A percentile compares a stretch with the other conserved stretches of the same genome.
Evolutionary conservation across 2,888 invertebrate genomes (phyloP).

Genomic region (Zygothrica quintamaculata): DNA sequence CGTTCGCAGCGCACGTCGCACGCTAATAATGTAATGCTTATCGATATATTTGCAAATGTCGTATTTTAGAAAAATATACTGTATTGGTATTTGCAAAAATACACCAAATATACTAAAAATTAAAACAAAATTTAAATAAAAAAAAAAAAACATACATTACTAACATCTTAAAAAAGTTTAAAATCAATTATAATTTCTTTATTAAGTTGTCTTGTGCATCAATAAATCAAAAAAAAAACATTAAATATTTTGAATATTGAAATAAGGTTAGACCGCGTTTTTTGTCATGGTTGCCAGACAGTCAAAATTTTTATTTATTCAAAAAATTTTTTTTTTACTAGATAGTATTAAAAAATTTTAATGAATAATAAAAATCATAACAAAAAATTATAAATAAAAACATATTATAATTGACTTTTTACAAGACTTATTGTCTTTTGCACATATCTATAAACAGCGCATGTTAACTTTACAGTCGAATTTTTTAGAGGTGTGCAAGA

Average conservation of each 20-base stretch:
- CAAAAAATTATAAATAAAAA: no score
- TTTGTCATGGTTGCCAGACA: not conserved
- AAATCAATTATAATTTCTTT: not conserved
- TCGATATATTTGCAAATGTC: slow-evolving; percentile 40
- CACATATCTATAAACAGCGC: no score
- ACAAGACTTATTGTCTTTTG: no score
- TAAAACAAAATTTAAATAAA: not conserved
- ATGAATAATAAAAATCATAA: no score
- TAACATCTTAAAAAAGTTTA: not conserved
- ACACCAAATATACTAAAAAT: slow-evolving; percentile 14
- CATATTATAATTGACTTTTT: no score
- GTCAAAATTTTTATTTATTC: not conserved
- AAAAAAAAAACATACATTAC: not conserved
- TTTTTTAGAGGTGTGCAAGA: slow-evolving; percentile 24
- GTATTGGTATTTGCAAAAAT: slow-evolving; percentile 42
- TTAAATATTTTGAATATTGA: slow-evolving; percentile 3
- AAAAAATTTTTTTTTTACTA: not conserved
- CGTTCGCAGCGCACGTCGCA: slow-evolving; percentile 59
- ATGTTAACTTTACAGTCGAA: slow-evolving; percentile 5
- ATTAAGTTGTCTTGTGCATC: not conserved
- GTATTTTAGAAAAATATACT: slow-evolving; percentile 12
- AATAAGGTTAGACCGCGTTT: not conserved
- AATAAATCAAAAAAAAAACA: no score
- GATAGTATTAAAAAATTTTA: no score
- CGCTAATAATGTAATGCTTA: slow-evolving; percentile 52